Base-by-base conservation (phyloP, 2,797 vertebrate species). In the Characodon lateralis region DNA sequence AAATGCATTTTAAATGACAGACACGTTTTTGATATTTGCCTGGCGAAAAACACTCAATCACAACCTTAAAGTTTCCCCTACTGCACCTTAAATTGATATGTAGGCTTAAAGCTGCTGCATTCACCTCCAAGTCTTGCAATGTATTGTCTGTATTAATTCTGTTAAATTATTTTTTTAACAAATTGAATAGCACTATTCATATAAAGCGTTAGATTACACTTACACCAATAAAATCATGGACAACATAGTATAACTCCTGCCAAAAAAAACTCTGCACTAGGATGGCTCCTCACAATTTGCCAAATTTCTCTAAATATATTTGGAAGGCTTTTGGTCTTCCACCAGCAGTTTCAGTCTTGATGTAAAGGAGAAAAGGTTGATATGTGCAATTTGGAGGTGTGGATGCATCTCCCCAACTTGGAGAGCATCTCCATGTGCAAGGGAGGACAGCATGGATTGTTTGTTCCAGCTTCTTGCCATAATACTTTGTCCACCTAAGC, bases 1-100 rank as follows among this genome's bases (percentile, higher is more conserved):
- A 77, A 86, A 88, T 80, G 78, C 82, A 86, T 78, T 82, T 68
- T 86, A 86, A 83, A 85, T 63, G 82, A 85, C 35, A 71, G 66
- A 69, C 65, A 26, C 71, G 58, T 56, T 81, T 73, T 66, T n/a
- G 31, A 73, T 77, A 79, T 90, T 88, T 85, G 83, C 72, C 63
- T 82, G 76, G 20, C 73, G 74, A 59, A 55, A 55, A 72, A 39
- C 1, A 41, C 6, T 39, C 18, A 71, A 43, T 22, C 10, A 2
- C 2, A 63, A 6, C 39, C 22, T 68, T 41, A 43, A n/a, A 43
- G 12, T 68, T 68, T 68, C 5, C 65, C 5, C 18, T 20, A 43
- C 39, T 14, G 22, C 7, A 9, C 55, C 55, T n/a, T 24, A n/a
- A 10, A n/a, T 18, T 51, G 50, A 51, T 51, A 51, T 51, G 50